Percentiles rank a stretch among this genome's conserved stretches.
phyloP scores from a whole-genome alignment of 2,113 vertebrate genomes.

The Larimichthys crocea region DNA sequence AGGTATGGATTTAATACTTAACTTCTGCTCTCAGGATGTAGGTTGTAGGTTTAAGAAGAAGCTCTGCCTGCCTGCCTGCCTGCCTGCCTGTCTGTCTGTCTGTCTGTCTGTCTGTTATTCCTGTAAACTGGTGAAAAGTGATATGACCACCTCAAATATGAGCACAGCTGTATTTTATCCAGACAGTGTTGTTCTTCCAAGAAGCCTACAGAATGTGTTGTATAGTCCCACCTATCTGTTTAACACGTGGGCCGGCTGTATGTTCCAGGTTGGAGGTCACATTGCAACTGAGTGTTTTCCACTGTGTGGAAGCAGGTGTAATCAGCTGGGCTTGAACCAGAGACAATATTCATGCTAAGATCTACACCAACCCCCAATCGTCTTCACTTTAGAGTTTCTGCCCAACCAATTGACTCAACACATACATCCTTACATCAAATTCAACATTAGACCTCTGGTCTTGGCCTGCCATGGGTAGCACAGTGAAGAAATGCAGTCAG shows the following conservation, averaged over 20 bases:
- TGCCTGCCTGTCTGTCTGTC: constrained; percentile 12
- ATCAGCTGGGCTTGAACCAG: not conserved
- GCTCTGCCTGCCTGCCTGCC: not conserved
- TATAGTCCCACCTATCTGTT: not conserved
- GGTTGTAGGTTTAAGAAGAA: constrained; percentile 8
- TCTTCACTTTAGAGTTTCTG: too few species aligned
- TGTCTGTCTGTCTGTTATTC: constrained; percentile 34
- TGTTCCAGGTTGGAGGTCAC: not conserved
- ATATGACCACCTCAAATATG: constrained; percentile 46
- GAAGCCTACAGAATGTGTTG: constrained; percentile 13
- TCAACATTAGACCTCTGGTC: too few species aligned
- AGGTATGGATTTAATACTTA: constrained; percentile 3
- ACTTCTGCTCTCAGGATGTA: not conserved
- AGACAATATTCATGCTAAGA: not conserved
- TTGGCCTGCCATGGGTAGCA: too few species aligned
- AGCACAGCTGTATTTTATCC: constrained; percentile 26
- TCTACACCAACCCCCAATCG: too few species aligned
- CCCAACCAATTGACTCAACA: too few species aligned
- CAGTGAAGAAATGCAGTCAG: too few species aligned
- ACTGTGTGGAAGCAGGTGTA: not conserved
- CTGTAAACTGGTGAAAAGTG: constrained; percentile 55
- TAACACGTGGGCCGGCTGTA: not conserved
- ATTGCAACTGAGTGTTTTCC: not conserved
- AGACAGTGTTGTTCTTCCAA: constrained; percentile 29
- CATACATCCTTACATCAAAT: too few species aligned